Percentiles rank a stretch among this genome's conserved stretches.
These are phyloP conservation scores for Muscicapa comitata DNA, from an alignment of 2,797 vertebrate genomes.

Conservation along the genomic window DNA sequence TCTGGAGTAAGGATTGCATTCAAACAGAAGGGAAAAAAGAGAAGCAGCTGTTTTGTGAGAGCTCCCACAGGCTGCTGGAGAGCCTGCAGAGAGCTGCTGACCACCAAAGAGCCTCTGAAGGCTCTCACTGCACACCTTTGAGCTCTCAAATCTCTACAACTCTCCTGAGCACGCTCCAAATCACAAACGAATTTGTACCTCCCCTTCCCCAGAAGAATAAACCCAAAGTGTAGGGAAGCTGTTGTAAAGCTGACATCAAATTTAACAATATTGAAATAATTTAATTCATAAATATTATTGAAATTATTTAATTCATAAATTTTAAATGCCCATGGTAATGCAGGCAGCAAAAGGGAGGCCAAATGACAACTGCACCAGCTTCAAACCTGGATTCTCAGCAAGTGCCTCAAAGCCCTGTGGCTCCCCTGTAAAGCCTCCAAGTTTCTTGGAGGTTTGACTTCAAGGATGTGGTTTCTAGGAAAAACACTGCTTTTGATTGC, in stretches of 20 bases:
- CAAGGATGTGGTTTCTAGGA: neutral
- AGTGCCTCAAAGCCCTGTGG: neutral
- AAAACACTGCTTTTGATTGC: neutral
- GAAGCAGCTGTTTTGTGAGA: neutral
- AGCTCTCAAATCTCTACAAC: neutral
- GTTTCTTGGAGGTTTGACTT: neutral
- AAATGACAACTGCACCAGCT: neutral
- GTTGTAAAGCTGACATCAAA: neutral
- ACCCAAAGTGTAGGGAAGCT: neutral
- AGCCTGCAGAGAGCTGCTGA: neutral
- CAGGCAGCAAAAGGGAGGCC: neutral
- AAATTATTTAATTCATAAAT: neutral
- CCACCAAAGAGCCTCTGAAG: neutral
- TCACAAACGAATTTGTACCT: neutral
- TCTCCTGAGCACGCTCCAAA: neutral
- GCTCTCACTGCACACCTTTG: neutral
- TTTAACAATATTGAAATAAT: neutral
- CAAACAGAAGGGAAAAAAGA: neutral
- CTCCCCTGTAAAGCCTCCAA: neutral
- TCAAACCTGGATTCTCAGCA: neutral
- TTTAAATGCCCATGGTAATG: neutral
- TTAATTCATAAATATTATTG: neutral
- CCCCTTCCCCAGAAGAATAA: neutral
- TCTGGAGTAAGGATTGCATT: neutral
- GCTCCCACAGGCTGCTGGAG: neutral